phyloP scores from a whole-genome alignment of 2,888 invertebrate species.

The Pyrrhosoma nymphula region DNA sequence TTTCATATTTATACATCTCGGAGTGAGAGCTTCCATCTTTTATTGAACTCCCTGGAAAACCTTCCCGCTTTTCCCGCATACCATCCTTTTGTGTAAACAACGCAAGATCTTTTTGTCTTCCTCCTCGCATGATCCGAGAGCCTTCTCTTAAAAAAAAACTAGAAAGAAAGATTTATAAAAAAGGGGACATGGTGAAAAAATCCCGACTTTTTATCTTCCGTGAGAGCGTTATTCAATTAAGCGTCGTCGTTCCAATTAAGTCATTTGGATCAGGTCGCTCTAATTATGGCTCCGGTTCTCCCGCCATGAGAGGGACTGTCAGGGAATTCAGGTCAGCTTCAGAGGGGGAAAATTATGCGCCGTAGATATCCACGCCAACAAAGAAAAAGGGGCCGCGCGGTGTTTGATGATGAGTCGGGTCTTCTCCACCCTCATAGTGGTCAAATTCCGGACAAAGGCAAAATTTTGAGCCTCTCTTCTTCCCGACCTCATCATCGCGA shows the following conservation, averaged over 20 bases:
- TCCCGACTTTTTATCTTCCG: not conserved
- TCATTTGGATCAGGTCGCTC: constrained; percentile 29
- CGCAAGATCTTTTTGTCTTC: not conserved
- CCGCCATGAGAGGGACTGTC: not conserved
- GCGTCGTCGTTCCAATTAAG: not conserved
- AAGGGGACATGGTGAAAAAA: not conserved
- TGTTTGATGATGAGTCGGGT: not conserved
- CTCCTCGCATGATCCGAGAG: not conserved
- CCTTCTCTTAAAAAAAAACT: not conserved
- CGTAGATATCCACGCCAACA: not conserved
- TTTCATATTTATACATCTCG: not conserved
- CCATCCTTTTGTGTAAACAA: not conserved
- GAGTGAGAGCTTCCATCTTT: not conserved
- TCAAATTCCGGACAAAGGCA: not conserved
- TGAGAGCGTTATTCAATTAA: not conserved
- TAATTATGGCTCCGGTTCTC: not conserved
- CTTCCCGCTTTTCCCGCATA: not conserved
- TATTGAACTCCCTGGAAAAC: not conserved
- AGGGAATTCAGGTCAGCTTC: not conserved
- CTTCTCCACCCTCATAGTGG: not conserved
- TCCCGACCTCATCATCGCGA: not conserved
- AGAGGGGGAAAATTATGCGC: not conserved
- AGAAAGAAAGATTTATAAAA: not conserved
- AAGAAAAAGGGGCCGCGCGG: not conserved
- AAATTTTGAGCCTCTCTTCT: not conserved